phyloP scores from a whole-genome alignment of 2,113 vertebrate genomes.

The Otus sunia region DNA sequence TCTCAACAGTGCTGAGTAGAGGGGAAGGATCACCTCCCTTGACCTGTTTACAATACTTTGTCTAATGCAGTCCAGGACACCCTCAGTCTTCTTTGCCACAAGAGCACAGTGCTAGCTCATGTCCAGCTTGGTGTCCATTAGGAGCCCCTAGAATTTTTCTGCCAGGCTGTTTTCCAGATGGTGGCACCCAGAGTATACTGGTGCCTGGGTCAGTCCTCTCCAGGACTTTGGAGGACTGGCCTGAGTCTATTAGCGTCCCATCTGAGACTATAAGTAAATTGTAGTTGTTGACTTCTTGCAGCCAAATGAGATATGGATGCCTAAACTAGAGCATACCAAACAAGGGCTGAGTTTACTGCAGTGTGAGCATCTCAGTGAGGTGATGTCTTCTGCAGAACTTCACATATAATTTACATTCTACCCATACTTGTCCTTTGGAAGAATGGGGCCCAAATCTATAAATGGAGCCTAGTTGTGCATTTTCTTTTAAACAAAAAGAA shows the following conservation, averaged over 20 bases:
- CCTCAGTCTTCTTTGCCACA: not conserved
- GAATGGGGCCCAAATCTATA: not conserved
- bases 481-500: not conserved
- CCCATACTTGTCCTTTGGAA: not conserved
- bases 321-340: not conserved
- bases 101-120: not conserved
- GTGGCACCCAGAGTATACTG: not conserved
- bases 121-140: too few relatives aligned
- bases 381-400: not conserved
- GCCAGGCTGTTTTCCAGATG: not conserved
- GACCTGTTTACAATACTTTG: not conserved
- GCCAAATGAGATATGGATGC: rapidly evolving
- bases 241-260: not conserved
- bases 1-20: not conserved
- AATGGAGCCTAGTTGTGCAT: not conserved
- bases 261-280: not conserved
- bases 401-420: not conserved
- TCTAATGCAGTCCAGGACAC: not conserved
- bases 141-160: not conserved
- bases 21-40: not conserved
- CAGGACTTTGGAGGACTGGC: not conserved
- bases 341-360: not conserved
- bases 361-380: not conserved
- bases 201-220: not conserved
- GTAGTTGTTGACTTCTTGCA: not conserved